Percentiles rank a stretch among this genome's conserved stretches.
Conservation (phyloP, 2,888 invertebrate genomes). For the Synergus gifuensis region DNA sequence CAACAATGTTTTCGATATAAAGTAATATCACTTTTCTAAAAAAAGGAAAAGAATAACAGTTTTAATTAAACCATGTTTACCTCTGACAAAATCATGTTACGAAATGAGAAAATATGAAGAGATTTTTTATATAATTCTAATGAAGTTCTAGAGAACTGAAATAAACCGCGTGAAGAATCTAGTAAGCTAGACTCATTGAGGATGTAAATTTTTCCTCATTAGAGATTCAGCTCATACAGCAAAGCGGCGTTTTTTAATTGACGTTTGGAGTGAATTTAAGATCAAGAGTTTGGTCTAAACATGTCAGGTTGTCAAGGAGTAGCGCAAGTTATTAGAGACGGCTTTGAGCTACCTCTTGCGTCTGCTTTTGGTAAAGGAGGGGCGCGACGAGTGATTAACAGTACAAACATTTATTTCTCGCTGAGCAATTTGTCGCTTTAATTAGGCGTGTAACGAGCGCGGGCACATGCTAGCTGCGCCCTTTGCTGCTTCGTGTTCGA, state of each 20-base stretch:
- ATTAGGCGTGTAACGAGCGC: conserved; percentile 72
- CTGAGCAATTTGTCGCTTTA: conserved; percentile 72
- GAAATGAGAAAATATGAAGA: background rate
- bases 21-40: no score
- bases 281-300: background rate
- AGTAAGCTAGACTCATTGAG: background rate
- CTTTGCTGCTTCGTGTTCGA: conserved; percentile 27
- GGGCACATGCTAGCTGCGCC: conserved; percentile 43
- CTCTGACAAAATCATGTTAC: background rate
- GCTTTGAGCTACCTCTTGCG: background rate
- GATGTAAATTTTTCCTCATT: background rate
- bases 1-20: no score
- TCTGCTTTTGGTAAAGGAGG: conserved; percentile 58
- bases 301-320: conserved; percentile 1
- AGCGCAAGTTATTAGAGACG: conserved; percentile 8
- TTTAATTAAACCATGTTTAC: background rate
- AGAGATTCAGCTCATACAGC: conserved; percentile 10
- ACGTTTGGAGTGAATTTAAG: conserved; percentile 46
- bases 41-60: no score
- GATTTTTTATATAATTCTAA: background rate
- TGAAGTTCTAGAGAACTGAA: no score
- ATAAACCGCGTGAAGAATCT: no score
- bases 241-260: conserved; percentile 57
- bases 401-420: conserved; percentile 68
- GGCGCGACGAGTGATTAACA: conserved; percentile 59